Conservation (phyloP, 2,888 invertebrate genomes). For the Drosophila affinis region DNA sequence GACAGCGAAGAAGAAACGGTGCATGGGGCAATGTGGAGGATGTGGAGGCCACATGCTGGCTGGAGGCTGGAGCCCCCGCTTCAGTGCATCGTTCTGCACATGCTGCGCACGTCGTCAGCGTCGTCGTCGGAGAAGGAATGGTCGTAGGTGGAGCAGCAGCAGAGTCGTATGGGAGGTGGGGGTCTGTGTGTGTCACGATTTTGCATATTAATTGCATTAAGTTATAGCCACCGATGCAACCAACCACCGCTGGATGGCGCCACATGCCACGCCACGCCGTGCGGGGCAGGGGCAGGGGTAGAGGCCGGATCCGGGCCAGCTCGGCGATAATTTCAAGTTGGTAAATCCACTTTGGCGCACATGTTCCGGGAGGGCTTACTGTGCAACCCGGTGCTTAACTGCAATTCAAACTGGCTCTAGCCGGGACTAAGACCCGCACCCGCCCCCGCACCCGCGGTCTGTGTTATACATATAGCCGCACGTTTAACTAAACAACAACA, state of each 20-base stretch:
- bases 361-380: slow-evolving; percentile 57
- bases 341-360: slow-evolving; percentile 79
- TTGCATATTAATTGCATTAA: slow-evolving; percentile 83
- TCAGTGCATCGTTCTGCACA: slow-evolving; percentile 74
- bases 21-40: slow-evolving; percentile 11
- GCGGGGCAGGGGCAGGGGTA: background rate
- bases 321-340: slow-evolving; percentile 74
- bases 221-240: slow-evolving; percentile 68
- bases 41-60: slow-evolving; percentile 37
- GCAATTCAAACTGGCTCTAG: slow-evolving; percentile 42
- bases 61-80: slow-evolving; percentile 28
- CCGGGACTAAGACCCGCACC: background rate
- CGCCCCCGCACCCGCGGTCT: too few relatives aligned
- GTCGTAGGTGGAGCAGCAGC: background rate
- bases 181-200: slow-evolving; percentile 73
- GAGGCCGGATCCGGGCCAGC: slow-evolving; percentile 1
- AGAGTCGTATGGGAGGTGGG: slow-evolving; percentile 1
- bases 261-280: slow-evolving; percentile 66
- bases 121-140: slow-evolving; percentile 6
- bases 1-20: slow-evolving; percentile 19
- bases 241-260: slow-evolving; percentile 59
- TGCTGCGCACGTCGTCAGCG: slow-evolving; percentile 75
- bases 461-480: background rate
- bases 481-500: slow-evolving; percentile 9
- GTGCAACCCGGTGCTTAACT: slow-evolving; percentile 59